These are phyloP conservation scores for Hybos culiciformis DNA, from an alignment of 2,888 invertebrate species.

Conservation along the genomic window DNA sequence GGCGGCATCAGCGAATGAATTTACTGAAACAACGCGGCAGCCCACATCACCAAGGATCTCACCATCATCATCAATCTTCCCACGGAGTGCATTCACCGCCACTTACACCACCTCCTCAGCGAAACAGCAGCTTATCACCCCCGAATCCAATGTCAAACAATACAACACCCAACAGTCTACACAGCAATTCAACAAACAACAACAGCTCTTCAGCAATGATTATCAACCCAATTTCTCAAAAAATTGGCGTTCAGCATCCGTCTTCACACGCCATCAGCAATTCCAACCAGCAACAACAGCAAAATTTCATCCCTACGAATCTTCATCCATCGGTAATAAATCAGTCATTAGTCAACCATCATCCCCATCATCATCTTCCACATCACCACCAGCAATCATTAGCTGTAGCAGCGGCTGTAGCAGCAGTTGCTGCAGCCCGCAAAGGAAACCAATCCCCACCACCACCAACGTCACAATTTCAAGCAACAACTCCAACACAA, in stretches of 20 bases:
- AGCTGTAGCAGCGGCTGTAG: constrained; percentile 11
- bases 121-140: constrained; percentile 18
- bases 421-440: constrained; percentile 18
- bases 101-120: constrained; percentile 3
- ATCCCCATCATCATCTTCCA: constrained; percentile 10
- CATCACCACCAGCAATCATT: constrained; percentile 11
- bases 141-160: constrained; percentile 31
- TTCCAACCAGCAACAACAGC: constrained; percentile 4
- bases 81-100: not conserved
- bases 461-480: constrained; percentile 10
- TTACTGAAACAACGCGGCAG: constrained; percentile 71
- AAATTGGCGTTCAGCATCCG: not conserved
- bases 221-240: constrained; percentile 8
- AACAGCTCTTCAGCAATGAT: constrained; percentile 13
- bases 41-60: constrained; percentile 39
- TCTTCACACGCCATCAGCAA: constrained; percentile 8
- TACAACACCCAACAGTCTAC: constrained; percentile 28
- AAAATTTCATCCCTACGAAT: constrained; percentile 6
- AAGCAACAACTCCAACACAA: constrained; percentile 34
- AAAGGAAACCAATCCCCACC: constrained; percentile 7
- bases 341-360: constrained; percentile 6
- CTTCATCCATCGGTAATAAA: constrained; percentile 4
- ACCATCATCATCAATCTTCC: constrained; percentile 26
- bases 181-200: constrained; percentile 1
- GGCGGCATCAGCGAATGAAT: constrained; percentile 92